Evolutionary conservation across 2,888 invertebrate species (phyloP), one percentile per base, ranked within the genome.

Genomic region (Mesopsocus fuscifrons): DNA sequence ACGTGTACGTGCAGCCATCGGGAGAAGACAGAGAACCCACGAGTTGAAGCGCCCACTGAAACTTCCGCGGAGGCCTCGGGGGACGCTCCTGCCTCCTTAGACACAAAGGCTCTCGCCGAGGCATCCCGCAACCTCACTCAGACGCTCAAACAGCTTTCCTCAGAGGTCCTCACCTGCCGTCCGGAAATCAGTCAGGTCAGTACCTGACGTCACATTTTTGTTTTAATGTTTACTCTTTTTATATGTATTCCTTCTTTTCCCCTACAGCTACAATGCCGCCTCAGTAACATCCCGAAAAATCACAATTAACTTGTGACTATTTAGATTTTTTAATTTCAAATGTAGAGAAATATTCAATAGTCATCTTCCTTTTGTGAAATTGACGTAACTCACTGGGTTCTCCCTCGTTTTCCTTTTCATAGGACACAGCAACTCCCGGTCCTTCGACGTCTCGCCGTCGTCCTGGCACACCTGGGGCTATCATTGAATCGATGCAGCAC

Each of bases 81-180:
- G 44, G 49, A 52, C 5, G 49, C 64, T 43, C 67, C 68, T 20
- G 58, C 62, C 21, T 58, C 62, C 8, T 55, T 69, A 44, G 81
- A 80, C 55, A 77, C 79, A 15, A 71, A 75, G 53, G 79, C 82
- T 41, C 68, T 92, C 34, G 78, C 85, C 49, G 88, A 91, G 61
- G 91, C 91, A 9, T 87, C 88, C 17, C 74, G 88, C 53, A 91
- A 88, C 63, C 69, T 92, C 50, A 89, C 89, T 44, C 88, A 88
- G 61, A 91, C 89, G 43, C 64, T 92, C 45, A 80, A 85, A 57
- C 84, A 85, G 60, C 68, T 91, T 45, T 87, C 87, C 45, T 85
- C 87, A 52, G 87, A 88, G 63, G 88, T 88, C 46, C 71, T 85
- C 55, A 84, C 82, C 49, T 67, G 65, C 46, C 60, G 64, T 55